Base-by-base conservation (phyloP, 2,888 invertebrate species). In the Branchinecta sandiegonensis region DNA sequence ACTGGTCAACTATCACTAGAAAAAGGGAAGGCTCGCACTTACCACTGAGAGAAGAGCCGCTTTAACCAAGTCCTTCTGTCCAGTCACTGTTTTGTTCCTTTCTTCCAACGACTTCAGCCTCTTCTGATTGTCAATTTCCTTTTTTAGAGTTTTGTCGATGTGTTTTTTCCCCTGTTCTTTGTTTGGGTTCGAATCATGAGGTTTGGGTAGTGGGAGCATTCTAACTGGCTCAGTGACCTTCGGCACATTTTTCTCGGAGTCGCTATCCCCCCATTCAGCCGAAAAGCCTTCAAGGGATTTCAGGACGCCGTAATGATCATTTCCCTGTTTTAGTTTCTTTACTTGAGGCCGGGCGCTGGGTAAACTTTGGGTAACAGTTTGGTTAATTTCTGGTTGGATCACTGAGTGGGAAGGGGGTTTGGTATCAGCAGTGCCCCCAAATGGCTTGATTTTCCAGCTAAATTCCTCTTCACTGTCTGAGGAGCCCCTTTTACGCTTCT, bases 381-480 rank as follows among this genome's bases (percentile, higher is more conserved):
- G n/a, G 14, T 14, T 7, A 8, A 14, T 17, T 56, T 17, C 63
- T 10, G 23, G 9, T 56, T 56, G 63, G 23, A 23, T 56, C n/a
- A 23, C 63, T 10, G n/a, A n/a, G 9, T 17, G n/a, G n/a, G 8
- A 8, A 9, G 8, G 14, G n/a, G 63, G n/a, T 8, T n/a, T 56
- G n/a, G 23, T 23, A 56, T n/a, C 63, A 8, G 11, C n/a, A 56
- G 63, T 56, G 23, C 63, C 63, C 1, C 23, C 23, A 56, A 56
- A 56, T 17, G 63, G 63, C 63, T 56, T 56, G 63, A 56, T 56
- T 23, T 56, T 56, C 63, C 63, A 56, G n/a, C 23, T n/a, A 23
- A 56, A 56, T 37, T 37, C 37, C 63, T 56, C 63, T 56, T 56
- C 10, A 56, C 23, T 56, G n/a, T 56, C 63, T 10, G 63, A 56